A percentile compares a stretch with the other conserved stretches of the same genome.
These are phyloP conservation scores for Nannobrachium achirus DNA, from an alignment of 2,113 vertebrate species.

Conservation along the genomic window DNA sequence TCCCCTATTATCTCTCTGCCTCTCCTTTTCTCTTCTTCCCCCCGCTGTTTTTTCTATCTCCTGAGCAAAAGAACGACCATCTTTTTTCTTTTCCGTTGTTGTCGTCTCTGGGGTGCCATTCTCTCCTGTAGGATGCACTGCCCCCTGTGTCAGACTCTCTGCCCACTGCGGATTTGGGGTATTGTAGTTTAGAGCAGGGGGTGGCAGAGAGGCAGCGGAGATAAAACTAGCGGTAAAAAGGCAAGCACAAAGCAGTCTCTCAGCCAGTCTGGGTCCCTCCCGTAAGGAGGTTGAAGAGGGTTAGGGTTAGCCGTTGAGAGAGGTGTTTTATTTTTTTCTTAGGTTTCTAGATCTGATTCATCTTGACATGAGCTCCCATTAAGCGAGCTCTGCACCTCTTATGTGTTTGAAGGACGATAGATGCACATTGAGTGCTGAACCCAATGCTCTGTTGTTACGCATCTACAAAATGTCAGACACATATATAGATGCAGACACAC, in stretches of 20 bases:
- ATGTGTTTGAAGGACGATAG: too few relatives aligned
- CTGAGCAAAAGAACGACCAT: neutral
- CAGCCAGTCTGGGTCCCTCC: too few relatives aligned
- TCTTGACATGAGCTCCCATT: too few relatives aligned
- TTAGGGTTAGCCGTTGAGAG: too few relatives aligned
- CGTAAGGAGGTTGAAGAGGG: too few relatives aligned
- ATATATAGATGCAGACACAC: too few relatives aligned
- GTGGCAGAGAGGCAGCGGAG: neutral
- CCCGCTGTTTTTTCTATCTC: neutral
- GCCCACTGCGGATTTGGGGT: slow-evolving; percentile 37
- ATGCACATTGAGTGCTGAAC: too few relatives aligned
- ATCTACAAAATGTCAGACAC: too few relatives aligned
- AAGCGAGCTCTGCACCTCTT: too few relatives aligned
- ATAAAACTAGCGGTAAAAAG: neutral
- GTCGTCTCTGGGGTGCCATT: slow-evolving; percentile 19
- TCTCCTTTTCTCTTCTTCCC: neutral
- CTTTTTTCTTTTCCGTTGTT: neutral
- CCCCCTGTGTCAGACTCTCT: slow-evolving; percentile 19
- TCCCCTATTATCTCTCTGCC: neutral
- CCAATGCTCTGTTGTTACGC: too few relatives aligned
- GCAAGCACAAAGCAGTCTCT: neutral
- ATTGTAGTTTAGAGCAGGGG: slow-evolving; percentile 33
- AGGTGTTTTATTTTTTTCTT: too few relatives aligned
- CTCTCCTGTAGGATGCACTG: neutral
- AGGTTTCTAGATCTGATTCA: too few relatives aligned